phyloP scores from a whole-genome alignment of 2,113 vertebrate genomes.

The Mystacornis crossleyi region DNA sequence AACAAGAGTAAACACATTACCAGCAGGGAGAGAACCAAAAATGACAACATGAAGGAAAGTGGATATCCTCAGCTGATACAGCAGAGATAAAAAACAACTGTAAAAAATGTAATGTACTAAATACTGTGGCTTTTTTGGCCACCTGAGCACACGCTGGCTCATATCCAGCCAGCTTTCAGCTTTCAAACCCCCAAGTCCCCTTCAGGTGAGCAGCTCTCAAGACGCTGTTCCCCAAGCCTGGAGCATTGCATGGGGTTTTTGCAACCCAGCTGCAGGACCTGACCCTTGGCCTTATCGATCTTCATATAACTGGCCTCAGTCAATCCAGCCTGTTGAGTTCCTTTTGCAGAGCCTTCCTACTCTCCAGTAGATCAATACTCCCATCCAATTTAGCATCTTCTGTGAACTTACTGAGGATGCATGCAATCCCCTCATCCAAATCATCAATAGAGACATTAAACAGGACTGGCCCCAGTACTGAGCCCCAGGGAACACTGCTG shows the following conservation, averaged over 20 bases:
- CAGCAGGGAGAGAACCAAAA: background rate
- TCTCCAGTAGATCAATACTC: background rate
- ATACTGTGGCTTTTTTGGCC: background rate
- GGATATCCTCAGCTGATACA: background rate
- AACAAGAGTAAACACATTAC: background rate
- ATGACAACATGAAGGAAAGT: background rate
- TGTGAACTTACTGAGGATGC: background rate
- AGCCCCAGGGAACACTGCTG: background rate
- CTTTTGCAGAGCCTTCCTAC: background rate
- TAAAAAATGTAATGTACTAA: background rate
- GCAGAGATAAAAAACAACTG: background rate
- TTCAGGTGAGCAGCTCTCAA: background rate
- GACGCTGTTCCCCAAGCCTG: background rate
- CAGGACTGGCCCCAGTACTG: background rate
- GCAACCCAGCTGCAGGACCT: background rate
- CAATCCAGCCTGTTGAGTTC: background rate
- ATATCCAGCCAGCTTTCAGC: background rate
- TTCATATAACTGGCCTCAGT: background rate
- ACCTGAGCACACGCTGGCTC: background rate
- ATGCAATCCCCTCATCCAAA: background rate
- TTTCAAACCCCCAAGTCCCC: background rate
- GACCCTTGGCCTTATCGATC: background rate
- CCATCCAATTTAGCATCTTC: background rate
- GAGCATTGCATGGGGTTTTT: background rate
- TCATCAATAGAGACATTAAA: background rate